Evolutionary conservation across 2,113 vertebrate genomes (phyloP).

Genomic region (Gallinago jamesoni): DNA sequence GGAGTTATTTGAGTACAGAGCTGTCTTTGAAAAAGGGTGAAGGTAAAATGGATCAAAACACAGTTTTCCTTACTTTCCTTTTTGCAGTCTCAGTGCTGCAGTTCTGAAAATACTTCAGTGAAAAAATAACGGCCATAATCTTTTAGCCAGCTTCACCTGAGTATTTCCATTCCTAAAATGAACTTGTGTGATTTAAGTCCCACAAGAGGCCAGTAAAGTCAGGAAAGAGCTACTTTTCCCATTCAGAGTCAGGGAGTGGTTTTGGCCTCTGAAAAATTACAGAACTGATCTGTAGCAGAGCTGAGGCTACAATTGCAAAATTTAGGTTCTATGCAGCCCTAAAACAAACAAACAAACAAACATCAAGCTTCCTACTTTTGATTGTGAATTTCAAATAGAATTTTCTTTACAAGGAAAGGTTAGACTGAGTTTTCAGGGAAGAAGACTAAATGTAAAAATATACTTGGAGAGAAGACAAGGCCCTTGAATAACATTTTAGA

Average conservation of each 20-base stretch:
- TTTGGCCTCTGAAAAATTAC: neutral
- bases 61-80: neutral
- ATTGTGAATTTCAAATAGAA: neutral
- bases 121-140: neutral
- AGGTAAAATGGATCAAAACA: neutral
- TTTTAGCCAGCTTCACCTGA: neutral
- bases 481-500: neutral
- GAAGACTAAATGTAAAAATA: neutral
- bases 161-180: neutral
- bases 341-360: neutral
- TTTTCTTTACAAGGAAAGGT: neutral
- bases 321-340: neutral
- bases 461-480: neutral
- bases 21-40: neutral
- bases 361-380: neutral
- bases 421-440: neutral
- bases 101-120: neutral
- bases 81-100: neutral
- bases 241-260: neutral
- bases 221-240: neutral
- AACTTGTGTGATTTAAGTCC: neutral
- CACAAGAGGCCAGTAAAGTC: neutral
- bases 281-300: neutral
- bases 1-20: neutral
- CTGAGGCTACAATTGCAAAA: neutral